Evolutionary conservation across 2,113 vertebrate genomes (phyloP).

Genomic region (Hippoglossus stenolepis): DNA sequence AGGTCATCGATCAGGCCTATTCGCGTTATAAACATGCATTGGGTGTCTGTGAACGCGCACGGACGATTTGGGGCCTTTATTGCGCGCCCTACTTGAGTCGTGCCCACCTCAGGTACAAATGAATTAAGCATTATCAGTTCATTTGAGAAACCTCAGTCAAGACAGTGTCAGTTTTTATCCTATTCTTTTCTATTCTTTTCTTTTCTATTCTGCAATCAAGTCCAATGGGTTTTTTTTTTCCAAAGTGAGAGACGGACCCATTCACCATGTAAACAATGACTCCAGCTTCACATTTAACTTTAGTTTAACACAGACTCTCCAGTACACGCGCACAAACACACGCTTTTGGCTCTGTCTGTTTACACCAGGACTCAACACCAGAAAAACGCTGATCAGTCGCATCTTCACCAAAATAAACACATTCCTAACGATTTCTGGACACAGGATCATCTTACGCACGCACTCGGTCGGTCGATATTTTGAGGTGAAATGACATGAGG

Average conservation of each 20-base stretch:
- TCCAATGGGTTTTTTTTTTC: not conserved
- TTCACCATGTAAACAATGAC: constrained; percentile 21
- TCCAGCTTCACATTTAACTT: constrained; percentile 16
- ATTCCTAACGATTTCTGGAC: constrained; percentile 74
- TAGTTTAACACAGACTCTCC: constrained; percentile 16
- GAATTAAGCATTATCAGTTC: constrained; percentile 91
- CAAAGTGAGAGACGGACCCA: not conserved
- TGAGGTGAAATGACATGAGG: constrained; percentile 76
- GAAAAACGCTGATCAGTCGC: constrained; percentile 56
- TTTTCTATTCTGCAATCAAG: not conserved
- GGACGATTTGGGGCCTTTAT: constrained; percentile 79
- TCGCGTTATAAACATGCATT: constrained; percentile 41
- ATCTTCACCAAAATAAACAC: constrained; percentile 77
- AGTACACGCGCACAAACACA: constrained; percentile 24
- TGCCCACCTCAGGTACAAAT: constrained; percentile 89
- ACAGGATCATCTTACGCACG: constrained; percentile 73
- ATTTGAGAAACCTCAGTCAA: constrained; percentile 85
- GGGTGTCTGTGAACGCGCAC: constrained; percentile 40
- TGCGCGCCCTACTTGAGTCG: constrained; percentile 84
- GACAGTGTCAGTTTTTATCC: constrained; percentile 36
- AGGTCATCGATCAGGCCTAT: constrained; percentile 28
- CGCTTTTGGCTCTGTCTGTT: constrained; percentile 25
- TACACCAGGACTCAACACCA: constrained; percentile 53
- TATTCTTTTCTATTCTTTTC: not conserved
- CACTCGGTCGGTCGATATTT: constrained; percentile 75